These are phyloP conservation scores for Chelonoidis abingdonii DNA, from an alignment of 2,113 vertebrate species.

Conservation along the genomic window DNA sequence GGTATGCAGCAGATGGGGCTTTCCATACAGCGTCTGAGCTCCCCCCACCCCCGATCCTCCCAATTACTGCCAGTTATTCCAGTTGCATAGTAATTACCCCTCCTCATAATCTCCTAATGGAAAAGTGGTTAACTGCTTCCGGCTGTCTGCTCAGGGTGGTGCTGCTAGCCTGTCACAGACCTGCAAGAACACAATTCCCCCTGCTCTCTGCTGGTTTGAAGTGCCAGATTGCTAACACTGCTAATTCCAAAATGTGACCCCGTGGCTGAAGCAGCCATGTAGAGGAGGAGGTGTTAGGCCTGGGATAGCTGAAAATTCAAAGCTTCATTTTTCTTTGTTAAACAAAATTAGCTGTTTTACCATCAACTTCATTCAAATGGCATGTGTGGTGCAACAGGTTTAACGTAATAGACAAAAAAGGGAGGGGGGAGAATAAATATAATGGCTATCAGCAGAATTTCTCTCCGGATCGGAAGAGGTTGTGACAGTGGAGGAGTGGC, in stretches of 20 bases:
- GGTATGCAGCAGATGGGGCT: neutral
- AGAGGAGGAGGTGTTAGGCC: neutral
- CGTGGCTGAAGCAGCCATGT: neutral
- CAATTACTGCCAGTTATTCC: neutral
- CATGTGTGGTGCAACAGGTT: conserved; percentile 5
- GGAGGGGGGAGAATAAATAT: rapidly evolving
- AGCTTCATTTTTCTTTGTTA: neutral
- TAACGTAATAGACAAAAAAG: neutral
- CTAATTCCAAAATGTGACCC: neutral
- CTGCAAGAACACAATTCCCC: neutral
- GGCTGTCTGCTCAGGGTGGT: neutral
- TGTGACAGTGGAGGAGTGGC: neutral
- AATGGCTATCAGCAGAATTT: neutral
- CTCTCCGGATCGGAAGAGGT: neutral
- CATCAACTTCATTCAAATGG: neutral
- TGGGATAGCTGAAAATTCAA: neutral
- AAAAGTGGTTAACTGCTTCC: neutral
- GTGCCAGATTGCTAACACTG: neutral
- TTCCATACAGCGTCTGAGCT: neutral
- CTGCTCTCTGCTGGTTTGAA: neutral
- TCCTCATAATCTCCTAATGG: neutral
- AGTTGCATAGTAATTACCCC: neutral
- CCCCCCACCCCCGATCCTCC: rapidly evolving
- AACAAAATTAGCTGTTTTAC: neutral
- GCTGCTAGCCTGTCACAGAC: neutral